Base-by-base conservation (phyloP, 1,140 invertebrate species). In the Hestina assimilis region DNA sequence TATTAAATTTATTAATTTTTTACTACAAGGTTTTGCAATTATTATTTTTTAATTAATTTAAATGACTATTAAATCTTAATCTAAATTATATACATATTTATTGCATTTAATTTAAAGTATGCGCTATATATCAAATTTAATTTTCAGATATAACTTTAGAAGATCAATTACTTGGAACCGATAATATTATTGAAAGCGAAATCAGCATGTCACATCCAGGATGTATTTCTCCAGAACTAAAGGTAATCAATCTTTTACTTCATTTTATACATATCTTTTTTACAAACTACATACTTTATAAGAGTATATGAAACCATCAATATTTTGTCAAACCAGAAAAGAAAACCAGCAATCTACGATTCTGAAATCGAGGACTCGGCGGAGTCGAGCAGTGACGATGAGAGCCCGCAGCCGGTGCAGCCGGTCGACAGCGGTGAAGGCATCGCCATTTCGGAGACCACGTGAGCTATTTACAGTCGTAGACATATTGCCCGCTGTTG, bases 291-390 rank as follows among this genome's bases (percentile, higher is more conserved):
- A 33, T n/a, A n/a, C n/a, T n/a, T n/a, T n/a, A n/a, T n/a, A n/a
- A n/a, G n/a, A n/a, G n/a, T n/a, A n/a, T n/a, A n/a, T n/a, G n/a
- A n/a, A n/a, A n/a, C n/a, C n/a, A n/a, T n/a, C n/a, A 12, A 33
- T 17, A 6, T 52, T 23, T 12, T 50, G 2, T 15, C n/a, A 14
- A 24, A 47, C 33, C 45, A 87, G 84, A 73, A 71, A 57, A 59
- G 65, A 20, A 87, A 86, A 35, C 81, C 82, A 14, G 91, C 91
- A 0, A 92, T 96, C 69, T 96, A 93, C 75, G 92, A 96, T 75
- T 96, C 94, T 19, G 95, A 97, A 59, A 92, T 97, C 2, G 97
- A 98, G 73, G 97, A 98, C 82, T 96, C 95, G 29, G 96, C 96
- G 1, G 96, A 97, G 84, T 97, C 96, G 0, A 96, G 95, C 7